A percentile compares a stretch with the other conserved stretches of the same genome.
These are phyloP conservation scores for Manduca sexta DNA, from an alignment of 1,140 invertebrate species.

Conservation along the genomic window DNA sequence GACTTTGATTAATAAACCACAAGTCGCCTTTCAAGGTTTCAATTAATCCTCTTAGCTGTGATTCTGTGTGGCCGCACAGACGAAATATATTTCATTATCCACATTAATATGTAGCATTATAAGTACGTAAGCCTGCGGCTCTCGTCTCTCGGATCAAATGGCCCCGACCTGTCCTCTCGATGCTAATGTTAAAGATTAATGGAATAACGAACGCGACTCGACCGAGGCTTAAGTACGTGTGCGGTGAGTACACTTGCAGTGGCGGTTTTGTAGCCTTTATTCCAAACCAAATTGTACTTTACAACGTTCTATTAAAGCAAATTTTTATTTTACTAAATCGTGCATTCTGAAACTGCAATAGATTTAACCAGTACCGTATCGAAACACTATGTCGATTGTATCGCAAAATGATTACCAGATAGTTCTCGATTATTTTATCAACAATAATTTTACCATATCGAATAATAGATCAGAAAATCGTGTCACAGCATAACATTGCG, in stretches of 20 bases:
- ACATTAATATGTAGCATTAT: conserved; percentile 35
- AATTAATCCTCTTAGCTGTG: conserved; percentile 9
- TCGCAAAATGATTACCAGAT: too few species aligned
- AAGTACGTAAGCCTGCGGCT: conserved; percentile 18
- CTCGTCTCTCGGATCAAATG: conserved; percentile 38
- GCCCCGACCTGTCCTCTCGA: conserved; percentile 36
- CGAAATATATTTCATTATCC: conserved; percentile 31
- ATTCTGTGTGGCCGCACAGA: conserved; percentile 17
- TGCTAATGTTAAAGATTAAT: conserved; percentile 49
- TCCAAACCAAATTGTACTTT: too few species aligned
- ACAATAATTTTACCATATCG: too few species aligned
- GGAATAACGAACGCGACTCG: conserved; percentile 29
- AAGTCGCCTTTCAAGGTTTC: neutral
- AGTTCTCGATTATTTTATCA: too few species aligned
- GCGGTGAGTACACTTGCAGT: neutral
- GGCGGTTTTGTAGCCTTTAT: neutral
- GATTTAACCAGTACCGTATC: too few species aligned
- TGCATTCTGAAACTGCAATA: too few species aligned
- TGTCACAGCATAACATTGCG: too few species aligned
- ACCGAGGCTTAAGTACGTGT: neutral
- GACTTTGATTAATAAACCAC: conserved; percentile 2
- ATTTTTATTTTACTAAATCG: too few species aligned
- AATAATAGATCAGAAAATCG: too few species aligned
- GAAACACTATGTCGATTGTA: too few species aligned
- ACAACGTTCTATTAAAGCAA: too few species aligned